Evolutionary conservation across 2,797 vertebrate species (phyloP), one percentile per base, ranked within the genome.

Genomic region (Simalia tracyae): DNA sequence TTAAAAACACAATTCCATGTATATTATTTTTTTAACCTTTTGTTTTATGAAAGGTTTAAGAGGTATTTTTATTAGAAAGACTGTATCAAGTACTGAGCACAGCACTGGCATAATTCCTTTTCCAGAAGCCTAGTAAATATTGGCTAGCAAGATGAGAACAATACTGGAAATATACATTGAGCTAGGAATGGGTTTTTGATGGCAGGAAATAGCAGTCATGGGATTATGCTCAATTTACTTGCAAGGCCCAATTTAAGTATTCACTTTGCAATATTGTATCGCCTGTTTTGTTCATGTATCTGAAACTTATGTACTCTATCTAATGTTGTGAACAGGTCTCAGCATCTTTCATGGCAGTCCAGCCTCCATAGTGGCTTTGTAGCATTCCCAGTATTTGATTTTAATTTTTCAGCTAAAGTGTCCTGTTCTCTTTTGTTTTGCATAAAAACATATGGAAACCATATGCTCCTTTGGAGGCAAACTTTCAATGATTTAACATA

Each of bases 381-480:
- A 86, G 24, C 9, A 92, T 95, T 96, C 94, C 81, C 28, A 89
- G 9, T 96, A 93, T 96, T 94, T 96, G 94, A 93, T 95, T 95
- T 72, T 59, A 28, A 50, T 59, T 66, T 96, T 88, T 42, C 90
- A 72, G 90, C 91, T 93, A 92, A 96, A 96, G 61, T 24, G 5
- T 8, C 91, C 22, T 76, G 72, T 76, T 76, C 22, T 42, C 92
- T 88, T n/a, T 42, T 94, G 46, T 63, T 91, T 96, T 94, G 92
- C 93, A 91, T 91, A 94, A 96, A 92, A 95, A 90, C 84, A 95
- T 95, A 97, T 97, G 89, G 95, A 97, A 97, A 97, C 89, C 96
- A 97, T 96, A 97, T 97, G 95, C 93, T 96, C 86, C 9, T 93
- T 90, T 97, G 94, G 93, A 90, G 63, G 26, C 72, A 94, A 46